These are phyloP conservation scores for Pyrrhosoma nymphula DNA, from an alignment of 2,888 invertebrate genomes.

Conservation along the genomic window DNA sequence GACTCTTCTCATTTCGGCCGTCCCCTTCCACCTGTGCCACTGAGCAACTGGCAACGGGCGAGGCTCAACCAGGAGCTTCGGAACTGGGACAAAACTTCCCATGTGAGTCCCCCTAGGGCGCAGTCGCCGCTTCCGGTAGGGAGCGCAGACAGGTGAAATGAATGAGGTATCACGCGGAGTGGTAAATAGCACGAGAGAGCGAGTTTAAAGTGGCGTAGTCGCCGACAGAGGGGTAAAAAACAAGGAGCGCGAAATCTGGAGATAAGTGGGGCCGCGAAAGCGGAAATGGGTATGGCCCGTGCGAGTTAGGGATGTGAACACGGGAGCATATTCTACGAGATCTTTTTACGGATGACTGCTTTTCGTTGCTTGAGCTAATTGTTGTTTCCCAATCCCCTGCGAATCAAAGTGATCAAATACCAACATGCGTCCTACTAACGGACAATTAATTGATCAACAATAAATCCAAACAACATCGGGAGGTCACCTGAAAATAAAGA, in stretches of 20 bases:
- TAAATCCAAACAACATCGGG: no score
- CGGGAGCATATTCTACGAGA: background rate
- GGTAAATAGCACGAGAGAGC: background rate
- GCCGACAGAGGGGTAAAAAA: background rate
- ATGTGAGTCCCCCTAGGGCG: background rate
- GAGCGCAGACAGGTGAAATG: constrained; percentile 15
- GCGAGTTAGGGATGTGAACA: background rate
- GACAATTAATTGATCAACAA: no score
- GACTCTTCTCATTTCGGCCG: background rate
- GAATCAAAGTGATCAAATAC: no score
- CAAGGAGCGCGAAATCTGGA: background rate
- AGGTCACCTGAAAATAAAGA: no score
- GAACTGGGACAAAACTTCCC: constrained; percentile 54
- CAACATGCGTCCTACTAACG: no score
- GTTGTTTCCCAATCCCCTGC: background rate
- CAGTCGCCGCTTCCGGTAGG: background rate
- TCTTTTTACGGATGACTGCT: background rate
- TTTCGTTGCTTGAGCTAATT: no score
- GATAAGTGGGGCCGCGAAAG: background rate
- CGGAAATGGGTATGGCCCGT: background rate
- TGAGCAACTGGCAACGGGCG: background rate
- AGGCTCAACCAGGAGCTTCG: background rate
- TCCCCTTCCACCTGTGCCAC: constrained; percentile 13
- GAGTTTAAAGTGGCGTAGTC: background rate
- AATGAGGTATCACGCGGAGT: constrained; percentile 7